Evolutionary conservation across 2,888 invertebrate genomes (phyloP).

Genomic region (Brassicogethes aeneus): DNA sequence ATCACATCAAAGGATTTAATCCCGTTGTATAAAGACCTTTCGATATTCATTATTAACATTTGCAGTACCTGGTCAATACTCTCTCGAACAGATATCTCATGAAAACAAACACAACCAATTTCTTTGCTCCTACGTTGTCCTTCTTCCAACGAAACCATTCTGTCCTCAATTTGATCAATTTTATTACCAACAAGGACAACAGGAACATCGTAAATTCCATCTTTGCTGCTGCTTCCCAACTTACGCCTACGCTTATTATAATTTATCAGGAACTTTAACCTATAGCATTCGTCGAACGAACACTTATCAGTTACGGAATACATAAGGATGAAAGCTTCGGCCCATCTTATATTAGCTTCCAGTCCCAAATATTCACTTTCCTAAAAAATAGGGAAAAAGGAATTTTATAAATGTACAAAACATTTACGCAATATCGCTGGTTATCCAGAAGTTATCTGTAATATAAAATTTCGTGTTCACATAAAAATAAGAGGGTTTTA

Average conservation of each 20-base stretch:
- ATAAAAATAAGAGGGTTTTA: too few relatives aligned
- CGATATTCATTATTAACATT: too few relatives aligned
- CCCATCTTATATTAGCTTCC: slow-evolving; percentile 79
- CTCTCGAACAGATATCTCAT: slow-evolving; percentile 78
- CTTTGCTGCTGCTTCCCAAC: slow-evolving; percentile 51
- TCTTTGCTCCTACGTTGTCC: slow-evolving; percentile 67
- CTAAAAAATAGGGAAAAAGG: slow-evolving; percentile 36
- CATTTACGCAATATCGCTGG: too few relatives aligned
- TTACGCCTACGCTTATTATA: slow-evolving; percentile 66
- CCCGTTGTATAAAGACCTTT: too few relatives aligned
- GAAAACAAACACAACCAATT: slow-evolving; percentile 73
- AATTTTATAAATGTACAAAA: neutral
- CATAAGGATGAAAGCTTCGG: slow-evolving; percentile 78
- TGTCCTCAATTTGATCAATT: slow-evolving; percentile 65
- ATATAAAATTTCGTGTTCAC: too few relatives aligned
- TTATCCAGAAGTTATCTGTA: too few relatives aligned
- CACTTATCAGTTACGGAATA: slow-evolving; percentile 86
- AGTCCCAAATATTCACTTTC: slow-evolving; percentile 59
- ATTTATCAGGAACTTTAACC: slow-evolving; percentile 72
- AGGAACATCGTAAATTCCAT: slow-evolving; percentile 56
- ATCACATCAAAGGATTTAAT: too few relatives aligned
- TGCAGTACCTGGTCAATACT: slow-evolving; percentile 68
- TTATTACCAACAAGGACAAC: slow-evolving; percentile 79
- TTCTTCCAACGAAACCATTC: slow-evolving; percentile 71
- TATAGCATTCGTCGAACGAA: slow-evolving; percentile 78